phyloP scores from a whole-genome alignment of 2,113 vertebrate genomes.

The Condylura cristata region DNA sequence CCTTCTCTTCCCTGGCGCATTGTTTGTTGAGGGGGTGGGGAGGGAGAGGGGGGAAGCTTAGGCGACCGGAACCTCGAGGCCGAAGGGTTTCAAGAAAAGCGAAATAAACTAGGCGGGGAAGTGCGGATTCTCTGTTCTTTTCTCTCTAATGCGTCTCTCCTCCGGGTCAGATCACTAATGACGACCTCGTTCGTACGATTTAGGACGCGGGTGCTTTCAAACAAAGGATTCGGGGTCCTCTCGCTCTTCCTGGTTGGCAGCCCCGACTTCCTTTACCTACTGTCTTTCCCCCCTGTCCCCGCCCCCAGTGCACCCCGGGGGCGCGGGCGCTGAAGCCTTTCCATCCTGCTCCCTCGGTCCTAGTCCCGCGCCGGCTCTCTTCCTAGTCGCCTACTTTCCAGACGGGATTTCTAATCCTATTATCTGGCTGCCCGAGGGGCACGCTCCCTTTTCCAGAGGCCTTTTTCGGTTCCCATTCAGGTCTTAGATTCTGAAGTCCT shows the following conservation, averaged over 20 bases:
- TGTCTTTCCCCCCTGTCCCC: background rate
- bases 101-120: background rate
- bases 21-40: background rate
- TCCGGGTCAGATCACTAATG: conserved; percentile 15
- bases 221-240: conserved; percentile 51
- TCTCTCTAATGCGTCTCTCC: conserved; percentile 33
- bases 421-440: background rate
- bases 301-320: accelerated
- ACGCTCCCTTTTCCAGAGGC: background rate
- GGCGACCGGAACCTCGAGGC: background rate
- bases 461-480: background rate
- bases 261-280: background rate
- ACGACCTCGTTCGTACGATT: conserved; percentile 50
- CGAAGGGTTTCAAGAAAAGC: background rate
- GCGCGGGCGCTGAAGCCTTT: too few species aligned
- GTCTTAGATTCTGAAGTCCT: background rate
- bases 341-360: background rate
- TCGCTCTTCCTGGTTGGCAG: background rate
- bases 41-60: background rate
- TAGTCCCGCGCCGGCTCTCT: accelerated
- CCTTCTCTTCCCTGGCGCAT: background rate
- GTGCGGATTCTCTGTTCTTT: background rate
- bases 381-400: background rate
- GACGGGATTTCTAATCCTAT: background rate
- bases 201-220: conserved; percentile 29